Evolutionary conservation across 2,888 invertebrate species (phyloP), one percentile per base, ranked within the genome.

Genomic region (Prosapia bicincta): DNA sequence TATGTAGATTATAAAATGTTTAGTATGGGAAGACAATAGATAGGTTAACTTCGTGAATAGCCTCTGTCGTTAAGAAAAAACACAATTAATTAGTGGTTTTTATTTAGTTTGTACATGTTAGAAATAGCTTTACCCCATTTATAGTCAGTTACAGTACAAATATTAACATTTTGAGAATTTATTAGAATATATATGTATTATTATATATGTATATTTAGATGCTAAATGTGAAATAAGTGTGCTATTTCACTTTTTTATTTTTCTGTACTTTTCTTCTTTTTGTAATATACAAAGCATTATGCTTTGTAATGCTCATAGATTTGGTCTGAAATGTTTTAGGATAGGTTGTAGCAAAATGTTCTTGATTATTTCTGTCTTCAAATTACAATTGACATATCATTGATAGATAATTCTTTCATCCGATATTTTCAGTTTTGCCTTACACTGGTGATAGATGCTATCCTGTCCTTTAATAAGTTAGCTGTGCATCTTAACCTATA

Each of bases 61-160:
- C 67, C 72, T 38, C 72, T 73, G 67, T 67, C 66, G n/a, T 73
- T 25, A 72, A 2, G 38, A 66, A 30, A n/a, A 25, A 66, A 73
- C 72, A 67, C 72, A 66, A 73, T 66, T 13, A 13, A 38, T 38
- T 13, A 15, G 15, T 38, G 38, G 38, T 38, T 38, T 72, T 72
- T 54, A 71, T 67, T 73, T 73, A 73, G 72, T 54, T 73, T 73
- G 66, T 73, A 73, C 68, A 66, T 6, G 67, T 73, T 38, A 38
- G 38, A 68, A 67, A 1, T 73, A 73, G 72, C 32, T 73, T 73
- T 67, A 25, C 26, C 67, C 72, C 26, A 66, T 72, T 72, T 30
- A 73, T 73, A 73, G 72, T 73, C 72, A 67, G 66, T 73, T 73
- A 73, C 72, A 73, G 72, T 73, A 73, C 72, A 73, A 73, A 73